Evolutionary conservation across 2,888 invertebrate species (phyloP).

Genomic region (Phyllotreta striolata): DNA sequence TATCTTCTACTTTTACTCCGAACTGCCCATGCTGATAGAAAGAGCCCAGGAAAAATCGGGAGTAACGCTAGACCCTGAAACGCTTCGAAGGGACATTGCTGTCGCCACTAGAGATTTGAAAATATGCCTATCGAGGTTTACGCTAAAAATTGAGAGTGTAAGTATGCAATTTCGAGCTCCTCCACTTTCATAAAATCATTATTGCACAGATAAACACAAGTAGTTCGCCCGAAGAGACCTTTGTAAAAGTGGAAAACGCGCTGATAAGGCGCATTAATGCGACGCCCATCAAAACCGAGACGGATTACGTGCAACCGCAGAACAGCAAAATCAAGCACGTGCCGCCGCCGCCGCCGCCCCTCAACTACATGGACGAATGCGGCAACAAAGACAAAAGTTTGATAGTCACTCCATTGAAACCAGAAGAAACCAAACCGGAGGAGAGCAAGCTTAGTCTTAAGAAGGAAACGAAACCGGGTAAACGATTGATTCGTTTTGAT

Average conservation of each 20-base stretch:
- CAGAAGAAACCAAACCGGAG: not conserved
- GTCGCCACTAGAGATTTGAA: constrained; percentile 49
- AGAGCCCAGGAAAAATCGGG: constrained; percentile 38
- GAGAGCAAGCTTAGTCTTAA: not conserved
- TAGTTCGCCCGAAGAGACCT: constrained; percentile 33
- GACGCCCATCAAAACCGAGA: constrained; percentile 34
- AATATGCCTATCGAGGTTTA: constrained; percentile 39
- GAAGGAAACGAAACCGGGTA: not conserved
- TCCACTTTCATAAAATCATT: not conserved
- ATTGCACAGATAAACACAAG: constrained; percentile 37
- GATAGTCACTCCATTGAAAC: not conserved
- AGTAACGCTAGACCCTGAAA: constrained; percentile 37
- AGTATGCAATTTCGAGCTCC: constrained; percentile 18
- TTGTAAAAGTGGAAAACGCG: constrained; percentile 34
- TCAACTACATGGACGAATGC: constrained; percentile 7
- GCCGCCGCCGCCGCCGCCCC: constrained; percentile 2
- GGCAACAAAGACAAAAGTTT: constrained; percentile 12
- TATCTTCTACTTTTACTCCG: constrained; percentile 52
- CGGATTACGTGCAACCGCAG: constrained; percentile 36
- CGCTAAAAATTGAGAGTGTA: constrained; percentile 39
- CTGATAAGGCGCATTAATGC: constrained; percentile 34
- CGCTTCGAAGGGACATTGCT: constrained; percentile 41
- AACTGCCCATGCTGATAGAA: constrained; percentile 46
- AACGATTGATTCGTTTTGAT: not conserved
- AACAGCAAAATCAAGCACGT: constrained; percentile 9